Evolutionary conservation across 2,888 invertebrate genomes (phyloP).

Genomic region (Ormia ochracea): DNA sequence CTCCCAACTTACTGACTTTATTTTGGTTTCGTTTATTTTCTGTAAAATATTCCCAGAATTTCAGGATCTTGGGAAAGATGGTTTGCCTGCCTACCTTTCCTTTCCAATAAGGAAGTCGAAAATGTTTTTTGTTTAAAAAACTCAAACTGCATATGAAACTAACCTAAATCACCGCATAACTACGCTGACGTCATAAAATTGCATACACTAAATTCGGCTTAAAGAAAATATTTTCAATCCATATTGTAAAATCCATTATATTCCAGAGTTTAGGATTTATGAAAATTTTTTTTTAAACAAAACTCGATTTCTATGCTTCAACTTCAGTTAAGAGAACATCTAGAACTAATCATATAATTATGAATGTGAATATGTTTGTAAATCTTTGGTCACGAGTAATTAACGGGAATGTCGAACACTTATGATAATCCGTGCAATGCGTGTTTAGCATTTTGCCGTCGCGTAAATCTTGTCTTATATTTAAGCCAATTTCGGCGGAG

Average conservation of each 20-base stretch:
- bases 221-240: conserved; percentile 41
- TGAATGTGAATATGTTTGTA: no score
- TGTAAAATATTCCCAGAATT: conserved; percentile 61
- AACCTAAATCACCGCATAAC: conserved; percentile 72
- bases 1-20: no score
- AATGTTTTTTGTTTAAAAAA: conserved; percentile 51
- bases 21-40: no score
- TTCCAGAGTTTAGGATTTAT: conserved; percentile 23
- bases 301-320: no score
- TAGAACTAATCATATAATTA: no score
- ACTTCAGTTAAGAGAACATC: no score
- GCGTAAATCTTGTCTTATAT: no score
- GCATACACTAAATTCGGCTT: conserved; percentile 51
- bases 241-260: conserved; percentile 9
- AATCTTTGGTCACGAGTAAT: no score
- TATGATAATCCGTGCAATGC: no score
- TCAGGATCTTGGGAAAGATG: conserved; percentile 37
- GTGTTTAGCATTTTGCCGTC: no score
- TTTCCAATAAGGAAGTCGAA: conserved; percentile 71
- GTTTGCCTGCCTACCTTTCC: neutral
- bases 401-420: no score
- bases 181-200: conserved; percentile 69
- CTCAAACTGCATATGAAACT: conserved; percentile 66
- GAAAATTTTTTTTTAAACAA: conserved; percentile 5
- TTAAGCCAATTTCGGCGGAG: no score